A percentile compares a stretch with the other conserved stretches of the same genome.
Evolutionary conservation across 2,113 vertebrate species (phyloP).

Genomic region (Macquaria australasica): DNA sequence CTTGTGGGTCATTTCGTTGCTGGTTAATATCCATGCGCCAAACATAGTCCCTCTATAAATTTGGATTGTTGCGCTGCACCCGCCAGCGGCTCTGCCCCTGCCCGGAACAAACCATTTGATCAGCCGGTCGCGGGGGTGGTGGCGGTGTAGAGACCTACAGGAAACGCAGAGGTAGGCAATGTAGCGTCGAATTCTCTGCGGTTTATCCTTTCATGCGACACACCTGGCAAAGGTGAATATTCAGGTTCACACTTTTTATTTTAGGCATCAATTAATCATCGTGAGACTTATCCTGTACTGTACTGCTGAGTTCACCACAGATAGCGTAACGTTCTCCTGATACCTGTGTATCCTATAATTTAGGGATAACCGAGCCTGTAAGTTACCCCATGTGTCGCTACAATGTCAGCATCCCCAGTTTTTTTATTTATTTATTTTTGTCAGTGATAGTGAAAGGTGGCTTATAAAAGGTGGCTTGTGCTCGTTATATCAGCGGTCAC

Average conservation of each 20-base stretch:
- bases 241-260: rapidly evolving
- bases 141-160: background rate
- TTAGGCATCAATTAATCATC: rapidly evolving
- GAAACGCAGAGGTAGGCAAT: slow-evolving; percentile 61
- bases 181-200: background rate
- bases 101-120: slow-evolving; percentile 52
- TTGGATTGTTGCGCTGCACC: background rate
- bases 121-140: slow-evolving; percentile 3
- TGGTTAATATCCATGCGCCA: background rate
- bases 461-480: background rate
- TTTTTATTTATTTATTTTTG: too few species aligned
- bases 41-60: background rate
- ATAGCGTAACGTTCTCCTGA: rapidly evolving
- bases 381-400: too few species aligned
- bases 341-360: background rate
- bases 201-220: background rate
- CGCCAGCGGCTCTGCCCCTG: background rate
- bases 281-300: background rate
- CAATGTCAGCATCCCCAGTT: too few species aligned
- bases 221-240: rapidly evolving
- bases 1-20: background rate
- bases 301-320: background rate
- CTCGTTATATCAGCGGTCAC: slow-evolving; percentile 10
- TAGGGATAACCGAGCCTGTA: rapidly evolving
- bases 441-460: too few species aligned